Evolutionary conservation across 2,888 invertebrate genomes (phyloP).

Genomic region (Thelaira solivaga): DNA sequence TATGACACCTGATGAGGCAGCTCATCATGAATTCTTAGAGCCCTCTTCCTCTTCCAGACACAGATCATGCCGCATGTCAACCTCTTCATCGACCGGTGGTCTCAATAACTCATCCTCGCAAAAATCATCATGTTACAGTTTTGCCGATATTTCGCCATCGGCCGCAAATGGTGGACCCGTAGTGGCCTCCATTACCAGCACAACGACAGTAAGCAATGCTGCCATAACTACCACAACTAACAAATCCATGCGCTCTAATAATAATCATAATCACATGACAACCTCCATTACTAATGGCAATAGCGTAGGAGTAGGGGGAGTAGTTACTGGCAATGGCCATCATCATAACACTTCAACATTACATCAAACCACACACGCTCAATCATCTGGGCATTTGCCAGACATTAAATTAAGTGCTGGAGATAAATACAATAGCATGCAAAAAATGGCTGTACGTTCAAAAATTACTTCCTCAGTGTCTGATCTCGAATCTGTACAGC

Average conservation of each 20-base stretch:
- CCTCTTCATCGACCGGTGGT: constrained; percentile 73
- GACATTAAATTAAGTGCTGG: constrained; percentile 76
- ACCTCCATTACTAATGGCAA: constrained; percentile 50
- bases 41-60: constrained; percentile 78
- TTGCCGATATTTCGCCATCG: constrained; percentile 72
- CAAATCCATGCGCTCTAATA: constrained; percentile 65
- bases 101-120: constrained; percentile 73
- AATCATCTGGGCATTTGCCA: constrained; percentile 75
- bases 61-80: constrained; percentile 74
- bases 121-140: constrained; percentile 74
- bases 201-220: constrained; percentile 73
- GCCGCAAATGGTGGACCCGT: constrained; percentile 60
- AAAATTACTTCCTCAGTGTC: constrained; percentile 77
- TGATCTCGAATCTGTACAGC: constrained; percentile 76
- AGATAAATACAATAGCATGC: constrained; percentile 76
- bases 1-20: constrained; percentile 93
- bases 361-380: constrained; percentile 67
- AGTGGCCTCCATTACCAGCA: constrained; percentile 66
- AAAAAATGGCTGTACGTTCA: constrained; percentile 75
- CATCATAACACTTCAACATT: constrained; percentile 57
- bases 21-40: constrained; percentile 91
- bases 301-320: constrained; percentile 19
- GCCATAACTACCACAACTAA: constrained; percentile 71
- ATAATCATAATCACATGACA: constrained; percentile 54
- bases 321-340: constrained; percentile 8